Evolutionary conservation across 2,113 vertebrate species (phyloP), one percentile per base, ranked within the genome.

Genomic region (Engystomops pustulosus): DNA sequence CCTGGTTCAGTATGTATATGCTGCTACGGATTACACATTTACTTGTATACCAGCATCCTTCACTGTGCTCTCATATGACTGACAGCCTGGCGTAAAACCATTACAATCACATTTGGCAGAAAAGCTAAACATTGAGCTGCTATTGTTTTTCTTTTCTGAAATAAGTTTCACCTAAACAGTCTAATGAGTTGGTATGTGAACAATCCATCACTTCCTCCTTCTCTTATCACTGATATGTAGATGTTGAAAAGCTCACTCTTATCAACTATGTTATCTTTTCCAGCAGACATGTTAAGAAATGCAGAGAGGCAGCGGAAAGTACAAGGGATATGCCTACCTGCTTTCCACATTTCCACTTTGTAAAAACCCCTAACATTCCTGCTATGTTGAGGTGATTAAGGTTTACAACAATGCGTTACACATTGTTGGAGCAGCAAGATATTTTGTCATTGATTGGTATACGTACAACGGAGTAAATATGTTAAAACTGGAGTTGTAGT

Each of bases 211-310:
- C 70, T 83, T 83, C 81, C 70, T 75, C 38, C n/a, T 75, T 62
- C 55, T 45, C 25, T 83, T 83, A 75, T 83, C 55, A 47, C 53
- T 30, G n/a, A 49, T 62, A 30, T 53, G 9, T 74, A 60, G 17
- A 55, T 32, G 69, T 45, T 72, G 68, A 82, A 60, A 72, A 32
- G 36, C 38, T 32, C 25, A 9, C 17, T 32, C 27, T 49, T 83
- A 76, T 76, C 81, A 49, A 17, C 30, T 76, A 62, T 83, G 38
- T 83, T 75, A 83, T 76, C 81, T 83, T 47, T 83, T 65, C 67
- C 20, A 75, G 69, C 70, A 83, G 70, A 44, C 81, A 76, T 65
- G 70, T 83, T 74, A 47, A 47, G 53, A 83, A 83, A 75, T 10
- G 70, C 41, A 62, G 8, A 32, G 38, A 74, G 41, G 17, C 80